Evolutionary conservation across 2,888 invertebrate species (phyloP).

Genomic region (Diplolepis rosae): DNA sequence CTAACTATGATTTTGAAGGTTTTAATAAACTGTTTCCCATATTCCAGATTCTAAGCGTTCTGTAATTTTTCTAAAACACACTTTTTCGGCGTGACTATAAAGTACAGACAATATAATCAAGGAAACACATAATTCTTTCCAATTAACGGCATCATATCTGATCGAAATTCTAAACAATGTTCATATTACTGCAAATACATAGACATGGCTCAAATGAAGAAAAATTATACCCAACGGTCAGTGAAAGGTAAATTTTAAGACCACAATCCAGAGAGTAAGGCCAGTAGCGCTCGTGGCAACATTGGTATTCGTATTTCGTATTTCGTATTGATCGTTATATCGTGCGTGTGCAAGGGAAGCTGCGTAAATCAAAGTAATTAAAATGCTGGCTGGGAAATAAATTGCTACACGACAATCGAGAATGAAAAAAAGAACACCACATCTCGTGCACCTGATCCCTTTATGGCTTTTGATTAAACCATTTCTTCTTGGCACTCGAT

Average conservation of each 20-base stretch:
- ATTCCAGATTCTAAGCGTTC: not conserved
- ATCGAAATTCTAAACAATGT: not conserved
- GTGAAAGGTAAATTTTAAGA: constrained; percentile 8
- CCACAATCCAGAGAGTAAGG: not conserved
- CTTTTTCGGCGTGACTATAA: too few species aligned
- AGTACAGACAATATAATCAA: too few species aligned
- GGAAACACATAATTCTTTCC: too few species aligned
- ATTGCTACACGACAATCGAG: constrained; percentile 41
- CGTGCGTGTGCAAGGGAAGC: constrained; percentile 35
- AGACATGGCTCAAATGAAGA: not conserved
- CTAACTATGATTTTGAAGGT: too few species aligned
- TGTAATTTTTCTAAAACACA: not conserved
- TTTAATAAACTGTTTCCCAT: too few species aligned
- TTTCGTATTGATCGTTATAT: constrained; percentile 32
- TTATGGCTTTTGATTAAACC: constrained; percentile 32
- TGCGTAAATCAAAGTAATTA: constrained; percentile 53
- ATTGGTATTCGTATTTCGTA: constrained; percentile 22
- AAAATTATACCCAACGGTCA: constrained; percentile 18
- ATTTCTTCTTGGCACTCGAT: not conserved
- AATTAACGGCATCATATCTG: not conserved
- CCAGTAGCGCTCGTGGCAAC: constrained; percentile 15
- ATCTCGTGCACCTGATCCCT: constrained; percentile 15
- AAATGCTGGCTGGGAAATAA: constrained; percentile 51
- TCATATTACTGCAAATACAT: too few species aligned
- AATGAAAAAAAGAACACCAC: constrained; percentile 4